Percentiles rank a stretch among this genome's conserved stretches.
These are phyloP conservation scores for Drosophila suzukii DNA, from an alignment of 1,140 invertebrate species.

Conservation along the genomic window DNA sequence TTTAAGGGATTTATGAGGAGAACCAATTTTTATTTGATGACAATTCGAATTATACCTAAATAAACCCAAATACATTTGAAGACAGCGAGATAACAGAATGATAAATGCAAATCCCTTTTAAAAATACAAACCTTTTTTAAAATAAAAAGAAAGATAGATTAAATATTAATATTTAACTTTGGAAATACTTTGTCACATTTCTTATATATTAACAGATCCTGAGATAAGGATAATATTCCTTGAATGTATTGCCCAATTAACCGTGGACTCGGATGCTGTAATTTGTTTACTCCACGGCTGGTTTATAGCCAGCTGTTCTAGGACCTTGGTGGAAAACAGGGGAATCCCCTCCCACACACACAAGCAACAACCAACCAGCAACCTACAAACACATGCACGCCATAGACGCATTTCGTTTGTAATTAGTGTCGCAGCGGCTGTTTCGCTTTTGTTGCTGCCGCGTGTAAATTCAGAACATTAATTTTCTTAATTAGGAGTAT, in stretches of 20 bases:
- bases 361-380: not conserved
- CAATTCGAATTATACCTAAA: not conserved
- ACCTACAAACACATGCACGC: slow-evolving; percentile 5
- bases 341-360: slow-evolving; percentile 7
- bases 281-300: slow-evolving; percentile 20
- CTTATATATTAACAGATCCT: too few species aligned
- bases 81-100: not conserved
- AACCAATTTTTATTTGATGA: not conserved
- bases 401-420: slow-evolving; percentile 65
- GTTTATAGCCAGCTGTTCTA: slow-evolving; percentile 33
- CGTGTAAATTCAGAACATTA: slow-evolving; percentile 77
- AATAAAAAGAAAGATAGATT: too few species aligned
- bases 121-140: not conserved
- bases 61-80: too few species aligned
- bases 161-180: too few species aligned
- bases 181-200: too few species aligned
- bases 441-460: slow-evolving; percentile 66
- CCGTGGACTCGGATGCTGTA: slow-evolving; percentile 8
- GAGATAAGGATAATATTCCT: not conserved
- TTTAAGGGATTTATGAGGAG: not conserved
- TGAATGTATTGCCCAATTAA: slow-evolving; percentile 32
- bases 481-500: slow-evolving; percentile 79
- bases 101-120: not conserved
- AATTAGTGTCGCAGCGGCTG: slow-evolving; percentile 81
- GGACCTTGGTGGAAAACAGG: slow-evolving; percentile 9